Evolutionary conservation across 2,797 vertebrate species (phyloP).

Genomic region (Phrynocephalus forsythii): DNA sequence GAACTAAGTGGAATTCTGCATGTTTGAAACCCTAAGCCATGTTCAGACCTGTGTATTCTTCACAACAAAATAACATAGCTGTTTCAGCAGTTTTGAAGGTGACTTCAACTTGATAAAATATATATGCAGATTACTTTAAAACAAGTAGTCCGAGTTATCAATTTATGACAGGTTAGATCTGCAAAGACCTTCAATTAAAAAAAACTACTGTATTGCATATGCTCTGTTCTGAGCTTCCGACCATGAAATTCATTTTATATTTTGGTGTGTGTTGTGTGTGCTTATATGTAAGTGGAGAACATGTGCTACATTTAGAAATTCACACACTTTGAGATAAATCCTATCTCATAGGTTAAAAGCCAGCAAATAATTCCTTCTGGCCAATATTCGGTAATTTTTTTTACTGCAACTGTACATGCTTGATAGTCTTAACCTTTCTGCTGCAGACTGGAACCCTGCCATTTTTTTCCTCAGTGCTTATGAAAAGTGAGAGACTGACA

Average conservation of each 20-base stretch:
- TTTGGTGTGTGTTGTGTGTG: fast-evolving
- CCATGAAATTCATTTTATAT: not conserved
- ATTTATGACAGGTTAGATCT: constrained; percentile 54
- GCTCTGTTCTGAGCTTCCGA: constrained; percentile 13
- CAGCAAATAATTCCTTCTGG: not conserved
- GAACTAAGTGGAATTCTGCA: constrained; percentile 8
- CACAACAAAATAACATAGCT: not conserved
- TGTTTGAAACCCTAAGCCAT: constrained; percentile 2
- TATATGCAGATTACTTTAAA: constrained; percentile 47
- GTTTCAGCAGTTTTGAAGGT: constrained; percentile 67
- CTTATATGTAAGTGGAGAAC: not conserved
- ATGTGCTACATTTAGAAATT: not conserved
- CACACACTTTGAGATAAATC: not conserved
- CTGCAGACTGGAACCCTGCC: constrained; percentile 14
- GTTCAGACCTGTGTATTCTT: constrained; percentile 8
- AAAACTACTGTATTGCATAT: not conserved
- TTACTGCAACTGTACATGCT: not conserved
- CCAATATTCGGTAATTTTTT: not conserved
- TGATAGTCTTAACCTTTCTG: not conserved
- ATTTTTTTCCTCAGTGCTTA: not conserved
- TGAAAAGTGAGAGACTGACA: constrained; percentile 29
- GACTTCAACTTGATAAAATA: constrained; percentile 66
- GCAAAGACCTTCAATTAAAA: constrained; percentile 47
- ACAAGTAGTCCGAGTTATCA: constrained; percentile 40
- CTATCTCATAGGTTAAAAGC: not conserved